Evolutionary conservation across 2,888 invertebrate species (phyloP).

Genomic region (Clitarchus hookeri): DNA sequence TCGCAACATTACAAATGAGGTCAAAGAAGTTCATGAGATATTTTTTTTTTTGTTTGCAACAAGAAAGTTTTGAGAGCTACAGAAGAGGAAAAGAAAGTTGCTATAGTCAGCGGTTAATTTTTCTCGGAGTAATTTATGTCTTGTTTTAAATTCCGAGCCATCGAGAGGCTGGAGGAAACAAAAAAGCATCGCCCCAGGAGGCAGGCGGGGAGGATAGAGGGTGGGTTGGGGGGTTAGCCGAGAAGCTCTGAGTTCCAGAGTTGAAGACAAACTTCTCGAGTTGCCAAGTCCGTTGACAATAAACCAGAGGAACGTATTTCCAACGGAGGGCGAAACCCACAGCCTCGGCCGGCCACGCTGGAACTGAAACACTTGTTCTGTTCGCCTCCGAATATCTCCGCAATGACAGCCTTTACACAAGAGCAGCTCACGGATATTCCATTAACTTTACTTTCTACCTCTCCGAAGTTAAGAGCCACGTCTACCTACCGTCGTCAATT

Average conservation of each 20-base stretch:
- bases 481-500: no score
- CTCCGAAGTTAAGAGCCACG: no score
- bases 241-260: not conserved
- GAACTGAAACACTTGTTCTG: not conserved
- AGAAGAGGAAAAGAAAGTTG: not conserved
- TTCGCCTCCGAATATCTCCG: not conserved
- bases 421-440: no score
- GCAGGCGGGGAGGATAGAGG: not conserved
- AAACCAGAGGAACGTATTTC: not conserved
- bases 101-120: not conserved
- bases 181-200: not conserved
- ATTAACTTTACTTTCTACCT: no score
- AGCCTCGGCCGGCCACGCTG: not conserved
- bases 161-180: not conserved
- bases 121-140: not conserved
- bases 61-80: not conserved
- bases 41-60: not conserved
- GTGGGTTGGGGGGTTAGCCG: not conserved
- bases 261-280: not conserved
- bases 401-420: no score
- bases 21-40: not conserved
- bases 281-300: not conserved
- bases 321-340: not conserved
- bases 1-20: no score
- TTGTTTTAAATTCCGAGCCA: not conserved